Evolutionary conservation across 1,140 invertebrate species (phyloP).

Genomic region (Ceratina australensis): DNA sequence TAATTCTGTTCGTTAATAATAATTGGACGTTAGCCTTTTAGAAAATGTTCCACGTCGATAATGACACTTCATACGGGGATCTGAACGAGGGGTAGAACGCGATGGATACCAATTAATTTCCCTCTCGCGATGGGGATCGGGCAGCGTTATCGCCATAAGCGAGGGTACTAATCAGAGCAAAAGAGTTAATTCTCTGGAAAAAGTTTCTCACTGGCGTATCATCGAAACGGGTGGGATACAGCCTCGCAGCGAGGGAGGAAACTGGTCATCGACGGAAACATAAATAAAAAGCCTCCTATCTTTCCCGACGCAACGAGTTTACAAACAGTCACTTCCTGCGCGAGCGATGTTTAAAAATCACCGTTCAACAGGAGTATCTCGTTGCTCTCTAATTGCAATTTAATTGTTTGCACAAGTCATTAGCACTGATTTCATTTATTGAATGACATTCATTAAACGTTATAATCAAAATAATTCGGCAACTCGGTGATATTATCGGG

Average conservation of each 20-base stretch:
- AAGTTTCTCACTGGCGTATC: slow-evolving; percentile 9
- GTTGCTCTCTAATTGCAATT: not conserved
- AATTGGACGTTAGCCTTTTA: not conserved
- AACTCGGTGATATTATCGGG: too few relatives aligned
- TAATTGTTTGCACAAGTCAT: not conserved
- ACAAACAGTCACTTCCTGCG: slow-evolving; percentile 11
- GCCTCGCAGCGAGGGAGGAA: slow-evolving; percentile 4
- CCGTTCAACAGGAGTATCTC: not conserved
- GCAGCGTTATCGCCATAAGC: slow-evolving; percentile 32
- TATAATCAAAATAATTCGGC: too few relatives aligned
- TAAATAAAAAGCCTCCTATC: slow-evolving; percentile 26
- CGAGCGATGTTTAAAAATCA: slow-evolving; percentile 13
- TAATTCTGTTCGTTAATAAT: slow-evolving; percentile 12
- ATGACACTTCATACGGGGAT: not conserved
- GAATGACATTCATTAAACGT: too few relatives aligned
- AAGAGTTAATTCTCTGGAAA: slow-evolving; percentile 47
- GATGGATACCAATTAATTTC: slow-evolving; percentile 27
- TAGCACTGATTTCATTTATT: not conserved
- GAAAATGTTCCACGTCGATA: slow-evolving; percentile 13
- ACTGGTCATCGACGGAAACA: slow-evolving; percentile 23
- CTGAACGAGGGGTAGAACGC: not conserved
- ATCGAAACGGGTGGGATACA: slow-evolving; percentile 23
- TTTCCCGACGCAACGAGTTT: not conserved
- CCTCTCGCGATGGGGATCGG: slow-evolving; percentile 17
- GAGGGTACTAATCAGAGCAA: slow-evolving; percentile 46